These are phyloP conservation scores for Erebia ligea DNA, from an alignment of 2,888 invertebrate species.

Conservation along the genomic window DNA sequence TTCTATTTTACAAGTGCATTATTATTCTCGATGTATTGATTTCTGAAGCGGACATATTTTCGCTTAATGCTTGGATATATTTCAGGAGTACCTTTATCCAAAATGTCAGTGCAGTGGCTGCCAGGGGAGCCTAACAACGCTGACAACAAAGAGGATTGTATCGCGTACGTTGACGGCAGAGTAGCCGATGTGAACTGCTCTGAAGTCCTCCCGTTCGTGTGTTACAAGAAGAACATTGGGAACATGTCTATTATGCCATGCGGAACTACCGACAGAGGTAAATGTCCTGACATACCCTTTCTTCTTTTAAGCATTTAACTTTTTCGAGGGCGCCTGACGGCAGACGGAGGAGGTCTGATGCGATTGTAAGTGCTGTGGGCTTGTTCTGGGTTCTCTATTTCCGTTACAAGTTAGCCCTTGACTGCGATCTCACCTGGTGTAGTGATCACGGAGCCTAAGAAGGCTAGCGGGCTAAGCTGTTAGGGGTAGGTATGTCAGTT, in stretches of 20 bases:
- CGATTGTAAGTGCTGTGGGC: too few relatives aligned
- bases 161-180: conserved; percentile 29
- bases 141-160: conserved; percentile 35
- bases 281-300: neutral
- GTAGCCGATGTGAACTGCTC: conserved; percentile 41
- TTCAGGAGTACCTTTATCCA: conserved; percentile 38
- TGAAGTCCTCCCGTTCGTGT: conserved; percentile 39
- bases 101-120: conserved; percentile 39
- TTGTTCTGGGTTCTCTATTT: too few relatives aligned
- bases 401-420: too few relatives aligned
- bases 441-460: too few relatives aligned
- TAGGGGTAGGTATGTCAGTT: too few relatives aligned
- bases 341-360: too few relatives aligned
- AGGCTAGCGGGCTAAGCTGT: neutral
- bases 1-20: neutral
- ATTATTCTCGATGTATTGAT: too few relatives aligned
- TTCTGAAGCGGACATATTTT: too few relatives aligned
- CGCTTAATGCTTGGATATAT: neutral
- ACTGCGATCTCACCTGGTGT: too few relatives aligned
- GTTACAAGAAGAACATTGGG: conserved; percentile 36
- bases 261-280: conserved; percentile 43
- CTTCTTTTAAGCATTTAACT: neutral
- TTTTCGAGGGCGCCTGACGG: too few relatives aligned
- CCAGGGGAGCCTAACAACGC: conserved; percentile 39
- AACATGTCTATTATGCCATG: conserved; percentile 32